These are phyloP conservation scores for Cartodere bifasciata DNA, from an alignment of 2,888 invertebrate species.

Conservation along the genomic window DNA sequence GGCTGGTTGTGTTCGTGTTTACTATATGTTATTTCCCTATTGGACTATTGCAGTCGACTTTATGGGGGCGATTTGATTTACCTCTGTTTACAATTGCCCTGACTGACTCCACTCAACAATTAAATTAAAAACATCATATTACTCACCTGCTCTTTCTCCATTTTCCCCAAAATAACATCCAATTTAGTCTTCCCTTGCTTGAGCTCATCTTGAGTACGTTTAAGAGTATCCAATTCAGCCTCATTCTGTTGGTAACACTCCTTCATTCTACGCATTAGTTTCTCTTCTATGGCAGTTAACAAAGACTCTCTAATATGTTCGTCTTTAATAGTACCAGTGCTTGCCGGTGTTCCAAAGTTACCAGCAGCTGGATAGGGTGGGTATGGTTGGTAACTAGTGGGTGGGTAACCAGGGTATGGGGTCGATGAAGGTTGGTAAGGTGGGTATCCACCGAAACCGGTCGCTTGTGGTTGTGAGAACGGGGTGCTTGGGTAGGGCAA, in stretches of 20 bases:
- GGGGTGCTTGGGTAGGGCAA: slow-evolving; percentile 15
- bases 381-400: slow-evolving; percentile 15
- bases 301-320: slow-evolving; percentile 91
- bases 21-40: no score
- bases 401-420: slow-evolving; percentile 4
- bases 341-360: slow-evolving; percentile 21
- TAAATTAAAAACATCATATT: no score
- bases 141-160: slow-evolving; percentile 58
- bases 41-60: no score
- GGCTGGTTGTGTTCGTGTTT: no score
- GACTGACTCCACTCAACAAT: no score
- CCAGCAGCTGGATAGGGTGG: slow-evolving; percentile 11
- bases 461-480: slow-evolving; percentile 10
- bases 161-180: slow-evolving; percentile 60
- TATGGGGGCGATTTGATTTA: no score
- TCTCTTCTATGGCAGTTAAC: slow-evolving; percentile 91
- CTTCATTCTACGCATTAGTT: slow-evolving; percentile 70
- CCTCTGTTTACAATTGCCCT: no score
- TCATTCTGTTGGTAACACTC: slow-evolving; percentile 85
- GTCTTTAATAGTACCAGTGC: slow-evolving; percentile 78
- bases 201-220: slow-evolving; percentile 76
- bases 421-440: slow-evolving; percentile 15
- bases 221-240: slow-evolving; percentile 81
- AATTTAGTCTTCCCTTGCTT: slow-evolving; percentile 72
- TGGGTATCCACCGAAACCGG: no score